Evolutionary conservation across 92 coral and sea anemone genomes (phyloP).

Genomic region (Heliopora coerulea): DNA sequence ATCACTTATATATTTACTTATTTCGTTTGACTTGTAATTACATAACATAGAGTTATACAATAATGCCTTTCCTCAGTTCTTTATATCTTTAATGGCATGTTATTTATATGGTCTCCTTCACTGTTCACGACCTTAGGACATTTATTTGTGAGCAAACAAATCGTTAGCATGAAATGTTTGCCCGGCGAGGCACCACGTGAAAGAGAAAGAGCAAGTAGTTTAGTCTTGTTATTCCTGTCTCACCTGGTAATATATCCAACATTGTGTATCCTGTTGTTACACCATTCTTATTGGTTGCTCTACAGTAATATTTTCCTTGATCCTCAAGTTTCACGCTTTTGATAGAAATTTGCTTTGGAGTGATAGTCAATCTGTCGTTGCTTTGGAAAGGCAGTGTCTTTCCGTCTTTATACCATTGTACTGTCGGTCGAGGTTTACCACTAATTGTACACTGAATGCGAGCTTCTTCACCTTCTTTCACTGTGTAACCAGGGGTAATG

Average conservation of each 20-base stretch:
- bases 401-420: constrained; percentile 75
- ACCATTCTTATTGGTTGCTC: constrained; percentile 63
- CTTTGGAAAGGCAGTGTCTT: constrained; percentile 8
- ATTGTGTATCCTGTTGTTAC: constrained; percentile 46
- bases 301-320: constrained; percentile 69
- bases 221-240: neutral
- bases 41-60: too few relatives aligned
- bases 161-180: too few relatives aligned
- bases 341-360: constrained; percentile 47
- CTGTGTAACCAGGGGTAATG: constrained; percentile 51
- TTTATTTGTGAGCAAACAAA: too few relatives aligned
- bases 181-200: too few relatives aligned
- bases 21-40: too few relatives aligned
- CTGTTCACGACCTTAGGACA: too few relatives aligned
- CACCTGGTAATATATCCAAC: constrained; percentile 61
- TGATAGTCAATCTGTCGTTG: constrained; percentile 35
- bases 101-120: too few relatives aligned
- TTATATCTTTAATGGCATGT: too few relatives aligned
- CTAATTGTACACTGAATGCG: constrained; percentile 53
- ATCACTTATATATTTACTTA: too few relatives aligned
- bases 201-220: too few relatives aligned
- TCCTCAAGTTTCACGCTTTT: constrained; percentile 44
- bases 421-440: constrained; percentile 82
- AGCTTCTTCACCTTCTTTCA: constrained; percentile 57
- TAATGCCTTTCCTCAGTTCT: too few relatives aligned